Evolutionary conservation across 2,888 invertebrate genomes (phyloP), one percentile per base, ranked within the genome.

Genomic region (Hipparchia semele): DNA sequence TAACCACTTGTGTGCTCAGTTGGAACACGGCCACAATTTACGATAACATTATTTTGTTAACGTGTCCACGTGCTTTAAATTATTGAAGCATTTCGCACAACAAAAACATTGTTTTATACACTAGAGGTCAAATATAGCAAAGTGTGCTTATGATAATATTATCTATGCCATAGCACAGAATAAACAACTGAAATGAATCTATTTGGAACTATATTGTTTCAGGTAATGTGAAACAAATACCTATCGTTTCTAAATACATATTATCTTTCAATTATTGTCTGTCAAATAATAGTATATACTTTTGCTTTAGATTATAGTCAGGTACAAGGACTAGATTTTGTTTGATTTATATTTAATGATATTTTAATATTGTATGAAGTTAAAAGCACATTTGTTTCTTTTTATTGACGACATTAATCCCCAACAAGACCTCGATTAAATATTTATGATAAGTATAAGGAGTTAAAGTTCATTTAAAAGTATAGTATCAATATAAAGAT

Each of bases 1-100:
- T 71, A 53, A 56, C 67, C 73, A 70, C 77, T 77, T 76, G 74
- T 76, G 74, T 78, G 70, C 64, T 73, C 68, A 61, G 51, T 60
- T 58, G 54, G 59, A 12, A 54, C 49, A 10, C 65, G 70, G 71
- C 71, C 75, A 71, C 75, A 75, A 66, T 68, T 66, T 71, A 65
- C 75, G 73, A 75, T 75, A 68, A 49, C 73, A 71, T 74, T 23
- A 23, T 23, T 23, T 74, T 75, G 70, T 70, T 73, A 69, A 68
- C 70, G 68, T 64, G 54, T 70, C 60, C 70, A 59, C 73, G 70
- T 64, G 73, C 70, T 73, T 70, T 73, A 73, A 75, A 75, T 75
- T 73, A 73, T 73, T 72, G 66, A 23, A 64, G 62, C 64, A 60
- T 53, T 70, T 72, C 23, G 49, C 73, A 65, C 58, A 33, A 7